A percentile compares a stretch with the other conserved stretches of the same genome.
Evolutionary conservation across 2,888 invertebrate species (phyloP).

Genomic region (Brachypalpus laphriformis): DNA sequence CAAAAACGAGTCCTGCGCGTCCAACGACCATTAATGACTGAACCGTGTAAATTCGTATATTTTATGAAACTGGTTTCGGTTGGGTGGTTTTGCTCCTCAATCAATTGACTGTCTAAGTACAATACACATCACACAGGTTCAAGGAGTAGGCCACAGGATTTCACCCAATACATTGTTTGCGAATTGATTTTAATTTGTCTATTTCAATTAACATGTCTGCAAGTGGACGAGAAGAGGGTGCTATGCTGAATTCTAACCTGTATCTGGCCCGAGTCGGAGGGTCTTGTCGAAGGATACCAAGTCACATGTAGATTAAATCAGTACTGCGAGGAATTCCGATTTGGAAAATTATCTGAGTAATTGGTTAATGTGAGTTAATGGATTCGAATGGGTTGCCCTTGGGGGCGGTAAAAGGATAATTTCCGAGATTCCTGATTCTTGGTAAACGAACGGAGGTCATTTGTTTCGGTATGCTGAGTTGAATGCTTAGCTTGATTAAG

Average conservation of each 20-base stretch:
- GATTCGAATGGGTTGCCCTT: slow-evolving; percentile 50
- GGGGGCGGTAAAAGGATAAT: slow-evolving; percentile 16
- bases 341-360: slow-evolving; percentile 70
- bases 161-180: slow-evolving; percentile 51
- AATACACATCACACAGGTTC: background rate
- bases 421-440: slow-evolving; percentile 44
- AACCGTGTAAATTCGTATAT: slow-evolving; percentile 34
- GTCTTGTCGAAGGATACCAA: slow-evolving; percentile 9
- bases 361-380: slow-evolving; percentile 73
- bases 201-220: slow-evolving; percentile 71
- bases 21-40: slow-evolving; percentile 17
- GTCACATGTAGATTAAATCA: slow-evolving; percentile 59
- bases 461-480: background rate
- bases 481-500: background rate
- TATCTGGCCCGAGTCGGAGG: background rate
- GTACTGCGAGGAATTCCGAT: slow-evolving; percentile 60
- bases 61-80: slow-evolving; percentile 17
- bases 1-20: slow-evolving; percentile 12
- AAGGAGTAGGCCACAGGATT: slow-evolving; percentile 50
- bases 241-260: background rate
- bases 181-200: slow-evolving; percentile 68
- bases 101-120: slow-evolving; percentile 7
- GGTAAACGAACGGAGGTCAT: slow-evolving; percentile 15
- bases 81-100: background rate
- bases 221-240: background rate